Evolutionary conservation across 2,797 vertebrate species (phyloP).

Genomic region (Phoebastria nigripes): DNA sequence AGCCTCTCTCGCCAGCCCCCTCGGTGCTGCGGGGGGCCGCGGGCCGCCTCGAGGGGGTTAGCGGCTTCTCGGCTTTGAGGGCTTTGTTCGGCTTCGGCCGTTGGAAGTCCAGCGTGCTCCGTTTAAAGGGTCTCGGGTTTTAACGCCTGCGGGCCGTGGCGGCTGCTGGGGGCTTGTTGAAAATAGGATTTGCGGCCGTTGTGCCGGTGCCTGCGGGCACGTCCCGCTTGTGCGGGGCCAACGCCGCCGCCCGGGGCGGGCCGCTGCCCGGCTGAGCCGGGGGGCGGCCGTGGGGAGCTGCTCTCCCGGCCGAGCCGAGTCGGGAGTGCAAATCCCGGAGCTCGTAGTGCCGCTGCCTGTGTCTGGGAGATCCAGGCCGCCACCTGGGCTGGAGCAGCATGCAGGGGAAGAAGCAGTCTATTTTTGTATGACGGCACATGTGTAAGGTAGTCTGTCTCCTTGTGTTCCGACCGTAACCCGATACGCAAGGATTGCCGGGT

Average conservation of each 20-base stretch:
- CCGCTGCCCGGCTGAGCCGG: not conserved
- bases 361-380: not conserved
- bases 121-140: not conserved
- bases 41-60: not conserved
- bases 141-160: not conserved
- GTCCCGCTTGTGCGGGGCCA: not conserved
- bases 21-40: not conserved
- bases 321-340: rapidly evolving
- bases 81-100: not conserved
- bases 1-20: not conserved
- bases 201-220: not conserved
- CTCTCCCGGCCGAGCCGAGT: rapidly evolving
- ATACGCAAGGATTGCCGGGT: not conserved
- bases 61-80: not conserved
- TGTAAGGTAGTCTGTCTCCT: rapidly evolving
- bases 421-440: rapidly evolving
- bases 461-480: not conserved
- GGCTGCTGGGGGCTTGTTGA: not conserved
- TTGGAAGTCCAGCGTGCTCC: not conserved
- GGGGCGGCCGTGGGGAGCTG: not conserved
- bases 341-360: rapidly evolving
- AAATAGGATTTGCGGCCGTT: not conserved
- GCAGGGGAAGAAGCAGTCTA: rapidly evolving
- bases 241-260: not conserved
- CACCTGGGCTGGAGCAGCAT: not conserved